A percentile compares a stretch with the other conserved stretches of the same genome.
Evolutionary conservation across 1,140 invertebrate genomes (phyloP).

Genomic region (Drepana arcuata): DNA sequence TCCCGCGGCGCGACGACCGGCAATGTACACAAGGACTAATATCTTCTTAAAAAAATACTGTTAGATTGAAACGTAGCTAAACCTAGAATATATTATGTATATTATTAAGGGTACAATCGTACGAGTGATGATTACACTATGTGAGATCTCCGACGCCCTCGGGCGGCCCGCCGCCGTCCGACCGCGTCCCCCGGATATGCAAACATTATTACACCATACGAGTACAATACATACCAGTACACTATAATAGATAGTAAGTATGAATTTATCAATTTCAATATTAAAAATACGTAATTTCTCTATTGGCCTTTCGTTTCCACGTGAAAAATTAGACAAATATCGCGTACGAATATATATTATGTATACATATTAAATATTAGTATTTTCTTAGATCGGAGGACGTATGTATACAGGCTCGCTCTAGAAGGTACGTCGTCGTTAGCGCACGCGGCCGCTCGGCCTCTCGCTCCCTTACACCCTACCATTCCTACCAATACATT

Average conservation of each 20-base stretch:
- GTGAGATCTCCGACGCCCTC: slow-evolving; percentile 64
- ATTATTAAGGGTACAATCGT: slow-evolving; percentile 63
- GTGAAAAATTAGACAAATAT: slow-evolving; percentile 66
- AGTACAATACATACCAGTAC: slow-evolving; percentile 51
- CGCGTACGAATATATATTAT: slow-evolving; percentile 67
- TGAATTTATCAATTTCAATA: slow-evolving; percentile 63
- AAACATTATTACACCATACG: slow-evolving; percentile 50
- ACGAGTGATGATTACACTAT: slow-evolving; percentile 64
- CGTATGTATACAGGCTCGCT: slow-evolving; percentile 68
- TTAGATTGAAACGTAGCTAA: slow-evolving; percentile 71
- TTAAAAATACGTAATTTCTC: slow-evolving; percentile 72
- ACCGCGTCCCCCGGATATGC: slow-evolving; percentile 65
- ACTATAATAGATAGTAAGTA: slow-evolving; percentile 56
- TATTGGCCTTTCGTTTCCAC: slow-evolving; percentile 64
- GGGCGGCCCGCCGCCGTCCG: slow-evolving; percentile 53
- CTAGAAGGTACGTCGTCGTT: slow-evolving; percentile 68
- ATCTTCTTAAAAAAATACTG: slow-evolving; percentile 72
- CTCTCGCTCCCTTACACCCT: slow-evolving; percentile 59
- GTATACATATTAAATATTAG: slow-evolving; percentile 68
- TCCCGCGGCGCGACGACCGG: slow-evolving; percentile 44
- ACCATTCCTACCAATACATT: slow-evolving; percentile 52
- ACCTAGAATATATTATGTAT: slow-evolving; percentile 66
- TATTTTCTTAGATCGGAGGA: slow-evolving; percentile 68
- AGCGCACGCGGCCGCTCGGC: slow-evolving; percentile 59
- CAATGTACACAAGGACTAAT: slow-evolving; percentile 69